phyloP scores from a whole-genome alignment of 2,797 vertebrate species.

The Aphelocoma californica region DNA sequence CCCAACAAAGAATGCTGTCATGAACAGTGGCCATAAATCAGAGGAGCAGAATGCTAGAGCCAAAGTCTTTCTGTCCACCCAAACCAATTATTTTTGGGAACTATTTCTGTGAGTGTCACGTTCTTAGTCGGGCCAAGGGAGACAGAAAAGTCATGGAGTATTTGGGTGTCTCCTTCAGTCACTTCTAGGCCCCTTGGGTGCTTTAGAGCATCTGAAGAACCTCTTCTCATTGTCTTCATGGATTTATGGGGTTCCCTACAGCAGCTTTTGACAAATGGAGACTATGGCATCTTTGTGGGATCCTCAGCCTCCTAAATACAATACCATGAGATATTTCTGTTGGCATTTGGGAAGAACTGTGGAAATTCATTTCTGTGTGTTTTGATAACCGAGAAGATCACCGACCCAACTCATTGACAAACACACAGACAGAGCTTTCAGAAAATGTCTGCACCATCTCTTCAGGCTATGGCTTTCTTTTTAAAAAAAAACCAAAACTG shows the following conservation, averaged over 20 bases:
- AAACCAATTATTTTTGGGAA: neutral
- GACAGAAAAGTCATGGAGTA: fast-evolving
- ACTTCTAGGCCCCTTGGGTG: neutral
- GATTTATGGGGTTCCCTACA: neutral
- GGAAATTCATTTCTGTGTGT: neutral
- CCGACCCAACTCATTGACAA: neutral
- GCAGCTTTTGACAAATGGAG: neutral
- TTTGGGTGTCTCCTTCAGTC: neutral
- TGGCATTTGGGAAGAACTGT: neutral
- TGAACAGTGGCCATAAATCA: neutral
- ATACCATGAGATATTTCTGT: neutral
- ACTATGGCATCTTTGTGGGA: neutral
- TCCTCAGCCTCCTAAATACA: neutral
- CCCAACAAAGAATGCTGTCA: neutral
- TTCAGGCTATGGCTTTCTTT: neutral
- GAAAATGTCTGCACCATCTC: neutral
- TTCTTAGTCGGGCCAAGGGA: neutral
- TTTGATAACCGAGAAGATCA: neutral
- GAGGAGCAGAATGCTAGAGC: neutral
- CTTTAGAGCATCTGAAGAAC: neutral
- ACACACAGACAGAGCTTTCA: neutral
- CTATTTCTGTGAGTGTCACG: neutral
- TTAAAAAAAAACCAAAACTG: neutral
- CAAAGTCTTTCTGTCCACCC: neutral
- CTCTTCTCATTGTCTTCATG: neutral